These are phyloP conservation scores for Bradynema listronoti DNA, from an alignment of 1,140 invertebrate species.

Conservation along the genomic window DNA sequence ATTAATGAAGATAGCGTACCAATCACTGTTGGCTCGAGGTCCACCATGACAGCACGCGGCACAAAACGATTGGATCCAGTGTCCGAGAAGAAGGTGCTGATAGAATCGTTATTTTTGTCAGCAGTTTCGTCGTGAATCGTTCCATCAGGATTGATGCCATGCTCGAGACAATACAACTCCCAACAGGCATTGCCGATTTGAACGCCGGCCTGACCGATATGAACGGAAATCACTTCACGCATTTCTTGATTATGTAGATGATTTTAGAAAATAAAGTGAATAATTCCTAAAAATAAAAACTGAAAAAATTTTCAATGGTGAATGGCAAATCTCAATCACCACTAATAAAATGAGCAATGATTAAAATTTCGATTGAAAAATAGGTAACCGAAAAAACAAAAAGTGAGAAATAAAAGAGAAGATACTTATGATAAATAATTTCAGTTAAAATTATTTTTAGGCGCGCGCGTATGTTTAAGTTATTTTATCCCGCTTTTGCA, in stretches of 20 bases:
- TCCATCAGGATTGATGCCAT: conserved; percentile 75
- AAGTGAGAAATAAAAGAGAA: too few relatives aligned
- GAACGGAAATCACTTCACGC: conserved; percentile 74
- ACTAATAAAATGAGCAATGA: too few relatives aligned
- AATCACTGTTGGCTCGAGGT: conserved; percentile 59
- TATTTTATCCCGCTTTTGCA: too few relatives aligned
- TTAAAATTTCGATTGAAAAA: too few relatives aligned
- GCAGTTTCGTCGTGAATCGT: conserved; percentile 59
- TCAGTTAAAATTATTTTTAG: too few relatives aligned
- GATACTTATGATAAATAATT: too few relatives aligned
- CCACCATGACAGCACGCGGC: conserved; percentile 57
- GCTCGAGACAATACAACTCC: conserved; percentile 74
- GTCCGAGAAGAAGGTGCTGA: conserved; percentile 64
- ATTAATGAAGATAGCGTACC: conserved; percentile 47
- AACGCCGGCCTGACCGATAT: conserved; percentile 79
- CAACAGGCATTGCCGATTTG: conserved; percentile 77
- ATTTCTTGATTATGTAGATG: not conserved
- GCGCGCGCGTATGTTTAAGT: too few relatives aligned
- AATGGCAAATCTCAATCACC: not conserved
- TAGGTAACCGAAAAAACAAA: too few relatives aligned
- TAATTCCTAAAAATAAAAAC: not conserved
- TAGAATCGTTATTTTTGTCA: conserved; percentile 63
- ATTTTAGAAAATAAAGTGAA: not conserved
- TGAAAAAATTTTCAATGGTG: not conserved
- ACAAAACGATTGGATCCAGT: conserved; percentile 59